Conservation (phyloP, 2,888 invertebrate genomes). For the Copidosoma aretas region DNA sequence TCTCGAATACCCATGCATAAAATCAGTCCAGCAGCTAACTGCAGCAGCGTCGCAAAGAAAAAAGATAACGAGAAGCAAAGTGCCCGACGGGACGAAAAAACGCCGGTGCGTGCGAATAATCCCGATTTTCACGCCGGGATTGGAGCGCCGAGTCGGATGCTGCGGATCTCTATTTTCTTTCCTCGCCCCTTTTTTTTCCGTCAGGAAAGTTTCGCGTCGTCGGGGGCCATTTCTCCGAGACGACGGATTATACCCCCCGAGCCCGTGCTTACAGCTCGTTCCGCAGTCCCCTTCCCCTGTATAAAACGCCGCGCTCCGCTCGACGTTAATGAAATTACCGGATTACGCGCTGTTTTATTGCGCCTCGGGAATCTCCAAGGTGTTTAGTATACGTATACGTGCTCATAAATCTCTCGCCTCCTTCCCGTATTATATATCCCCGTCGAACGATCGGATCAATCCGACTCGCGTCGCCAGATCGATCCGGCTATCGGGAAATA, state of each 20-base stretch:
- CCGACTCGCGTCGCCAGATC: background rate
- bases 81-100: slow-evolving; percentile 13
- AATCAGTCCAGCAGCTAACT: background rate
- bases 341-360: background rate
- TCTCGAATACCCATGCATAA: background rate
- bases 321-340: background rate
- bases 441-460: background rate
- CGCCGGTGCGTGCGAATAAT: slow-evolving; percentile 17
- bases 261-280: no score
- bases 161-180: background rate
- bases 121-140: slow-evolving; percentile 28
- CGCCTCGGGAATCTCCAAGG: no score
- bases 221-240: background rate
- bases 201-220: background rate
- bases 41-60: slow-evolving; percentile 18
- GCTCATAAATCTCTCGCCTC: background rate
- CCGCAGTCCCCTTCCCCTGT: no score
- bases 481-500: background rate
- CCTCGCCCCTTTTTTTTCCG: no score
- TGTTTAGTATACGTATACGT: no score
- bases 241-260: slow-evolving; percentile 9
- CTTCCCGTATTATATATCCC: background rate
- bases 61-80: slow-evolving; percentile 29
- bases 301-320: background rate
- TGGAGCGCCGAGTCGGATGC: background rate